Evolutionary conservation across 37 sponge, comb jelly and placozoan genomes (phyloP), one percentile per base, ranked within the genome.

Genomic region (Amphimedon queenslandica): DNA sequence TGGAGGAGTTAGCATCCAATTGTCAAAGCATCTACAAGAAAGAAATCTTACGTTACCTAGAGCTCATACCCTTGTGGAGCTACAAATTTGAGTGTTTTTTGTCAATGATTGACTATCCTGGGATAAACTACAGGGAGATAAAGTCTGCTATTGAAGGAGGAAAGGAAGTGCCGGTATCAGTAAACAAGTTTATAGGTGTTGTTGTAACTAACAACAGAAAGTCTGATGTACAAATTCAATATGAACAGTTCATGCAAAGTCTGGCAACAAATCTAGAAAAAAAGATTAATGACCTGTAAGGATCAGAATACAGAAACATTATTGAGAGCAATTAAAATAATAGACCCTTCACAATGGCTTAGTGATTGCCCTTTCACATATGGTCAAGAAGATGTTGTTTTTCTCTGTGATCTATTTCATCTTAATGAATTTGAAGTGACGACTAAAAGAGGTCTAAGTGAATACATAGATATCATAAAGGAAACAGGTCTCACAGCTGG

Each of bases 401-500:
- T 40, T 67, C 72, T 71, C 30, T 71, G 53, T 71, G 10, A 42
- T 53, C 72, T 47, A 42, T 71, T 71, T 37, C 55, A 53, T 37
- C 47, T 71, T 71, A 35, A 16, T 53, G 42, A 47, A 42, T 36
- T 42, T 43, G 56, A 71, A 53, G n/a, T n/a, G n/a, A n/a, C n/a
- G n/a, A 13, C 53, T 18, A 47, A 13, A 47, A 47, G 53, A 47
- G 53, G 13, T 13, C 13, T 47, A 47, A 47, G 13, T 18, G 53
- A 47, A 47, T 47, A 47, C 53, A 47, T 47, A 18, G 53, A 47
- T 47, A 47, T 47, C 13, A 13, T 47, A 47, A 8, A 47, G 13
- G 13, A 47, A 47, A 13, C 8, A 47, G 53, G 53, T 47, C 8
- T 47, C 13, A 25, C 37, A 41, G 37, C 40, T 35, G 72, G 55